Conservation (phyloP, 2,113 vertebrate genomes). For the Balaenoptera acutorostrata region DNA sequence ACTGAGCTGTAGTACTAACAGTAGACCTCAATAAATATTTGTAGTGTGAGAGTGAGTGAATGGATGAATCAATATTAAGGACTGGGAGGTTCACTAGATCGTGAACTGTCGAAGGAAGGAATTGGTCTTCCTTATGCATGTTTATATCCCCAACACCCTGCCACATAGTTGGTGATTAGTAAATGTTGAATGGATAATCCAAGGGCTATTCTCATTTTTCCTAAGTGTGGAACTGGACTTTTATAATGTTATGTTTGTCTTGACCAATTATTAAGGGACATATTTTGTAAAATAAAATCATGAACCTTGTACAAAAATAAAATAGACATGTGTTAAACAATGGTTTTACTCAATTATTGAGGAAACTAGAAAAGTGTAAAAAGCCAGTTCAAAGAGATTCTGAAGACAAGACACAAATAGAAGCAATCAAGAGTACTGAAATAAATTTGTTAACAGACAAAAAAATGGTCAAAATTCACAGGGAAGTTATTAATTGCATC, state of each 20-base stretch:
- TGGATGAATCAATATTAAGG: not conserved
- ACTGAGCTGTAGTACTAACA: not conserved
- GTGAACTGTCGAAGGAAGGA: not conserved
- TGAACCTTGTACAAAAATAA: not conserved
- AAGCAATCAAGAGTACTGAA: not conserved
- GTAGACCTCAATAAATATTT: not conserved
- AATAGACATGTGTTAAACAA: not conserved
- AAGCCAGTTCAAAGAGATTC: not conserved
- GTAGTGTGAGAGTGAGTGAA: not conserved
- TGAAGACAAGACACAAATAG: not conserved
- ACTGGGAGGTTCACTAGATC: not conserved
- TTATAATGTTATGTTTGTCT: not conserved
- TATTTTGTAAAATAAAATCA: not conserved
- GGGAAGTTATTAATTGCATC: not conserved
- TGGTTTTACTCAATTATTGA: not conserved
- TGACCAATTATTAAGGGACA: not conserved
- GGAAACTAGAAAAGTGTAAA: not conserved
- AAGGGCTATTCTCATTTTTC: not conserved
- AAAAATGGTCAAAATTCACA: not conserved
- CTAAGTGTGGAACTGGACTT: not conserved
- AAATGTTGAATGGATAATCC: not conserved
- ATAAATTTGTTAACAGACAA: not conserved
- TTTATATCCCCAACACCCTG: not conserved
- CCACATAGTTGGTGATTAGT: not conserved
- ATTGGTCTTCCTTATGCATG: not conserved